These are phyloP conservation scores for Thereva nobilitata DNA, from an alignment of 2,888 invertebrate genomes.

Conservation along the genomic window DNA sequence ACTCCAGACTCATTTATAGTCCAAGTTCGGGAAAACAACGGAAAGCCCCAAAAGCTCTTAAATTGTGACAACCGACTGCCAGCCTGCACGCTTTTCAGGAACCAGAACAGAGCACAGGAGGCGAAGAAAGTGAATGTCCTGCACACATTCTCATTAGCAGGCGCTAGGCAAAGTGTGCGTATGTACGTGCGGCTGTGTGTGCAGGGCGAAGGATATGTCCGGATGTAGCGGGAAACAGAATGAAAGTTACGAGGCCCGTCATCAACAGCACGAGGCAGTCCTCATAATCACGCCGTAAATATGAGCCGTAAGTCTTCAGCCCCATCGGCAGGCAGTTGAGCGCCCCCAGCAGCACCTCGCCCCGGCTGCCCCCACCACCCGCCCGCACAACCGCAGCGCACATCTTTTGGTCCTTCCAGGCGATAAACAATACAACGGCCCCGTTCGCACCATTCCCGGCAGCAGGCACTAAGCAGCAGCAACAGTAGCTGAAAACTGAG, in stretches of 20 bases:
- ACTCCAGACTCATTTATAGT: background rate
- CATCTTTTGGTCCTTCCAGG: too few relatives aligned
- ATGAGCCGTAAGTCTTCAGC: constrained; percentile 30
- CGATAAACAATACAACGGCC: too few relatives aligned
- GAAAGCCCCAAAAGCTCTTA: constrained; percentile 36
- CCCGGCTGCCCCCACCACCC: too few relatives aligned
- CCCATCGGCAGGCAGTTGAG: background rate
- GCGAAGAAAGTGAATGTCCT: constrained; percentile 36
- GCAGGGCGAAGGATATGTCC: background rate
- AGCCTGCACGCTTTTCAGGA: constrained; percentile 5
- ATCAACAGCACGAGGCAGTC: constrained; percentile 25
- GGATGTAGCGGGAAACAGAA: constrained; percentile 11
- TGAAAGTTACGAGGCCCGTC: constrained; percentile 24
- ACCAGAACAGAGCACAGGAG: constrained; percentile 5
- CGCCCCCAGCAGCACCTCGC: too few relatives aligned
- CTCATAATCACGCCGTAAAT: constrained; percentile 37
- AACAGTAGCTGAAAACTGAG: too few relatives aligned
- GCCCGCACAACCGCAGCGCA: too few relatives aligned
- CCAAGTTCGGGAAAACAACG: constrained; percentile 26
- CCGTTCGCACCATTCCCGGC: too few relatives aligned
- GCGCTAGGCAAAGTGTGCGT: too few relatives aligned
- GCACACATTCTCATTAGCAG: constrained; percentile 30
- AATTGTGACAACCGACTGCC: constrained; percentile 30
- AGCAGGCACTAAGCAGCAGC: too few relatives aligned
- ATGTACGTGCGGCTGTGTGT: too few relatives aligned